These are phyloP conservation scores for Drosophila gaucha DNA, from an alignment of 2,888 invertebrate species.

Conservation along the genomic window DNA sequence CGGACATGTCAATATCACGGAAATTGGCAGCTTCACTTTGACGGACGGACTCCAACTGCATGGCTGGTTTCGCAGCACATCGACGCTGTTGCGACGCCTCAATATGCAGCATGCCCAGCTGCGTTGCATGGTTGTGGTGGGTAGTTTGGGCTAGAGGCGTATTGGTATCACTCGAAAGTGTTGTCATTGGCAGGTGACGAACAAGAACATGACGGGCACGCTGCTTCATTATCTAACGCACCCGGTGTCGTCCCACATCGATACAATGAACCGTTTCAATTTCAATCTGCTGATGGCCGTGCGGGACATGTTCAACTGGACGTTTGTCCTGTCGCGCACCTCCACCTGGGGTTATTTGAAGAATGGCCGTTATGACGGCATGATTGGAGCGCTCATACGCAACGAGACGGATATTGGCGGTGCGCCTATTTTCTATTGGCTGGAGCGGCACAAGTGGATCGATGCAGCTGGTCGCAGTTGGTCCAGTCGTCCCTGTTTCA, in stretches of 20 bases:
- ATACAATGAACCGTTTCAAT: slow-evolving; percentile 88
- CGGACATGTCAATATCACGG: slow-evolving; percentile 85
- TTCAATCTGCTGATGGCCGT: slow-evolving; percentile 87
- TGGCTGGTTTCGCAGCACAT: slow-evolving; percentile 75
- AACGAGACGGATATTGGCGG: slow-evolving; percentile 88
- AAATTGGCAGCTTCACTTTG: slow-evolving; percentile 86
- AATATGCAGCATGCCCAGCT: slow-evolving; percentile 87
- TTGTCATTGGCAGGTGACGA: slow-evolving; percentile 80
- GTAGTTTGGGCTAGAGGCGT: slow-evolving; percentile 19
- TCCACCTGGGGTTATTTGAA: slow-evolving; percentile 88
- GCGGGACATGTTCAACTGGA: slow-evolving; percentile 88
- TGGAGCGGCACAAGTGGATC: slow-evolving; percentile 87
- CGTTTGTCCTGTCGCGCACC: slow-evolving; percentile 83
- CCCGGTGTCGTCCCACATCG: slow-evolving; percentile 86
- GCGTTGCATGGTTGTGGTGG: slow-evolving; percentile 86
- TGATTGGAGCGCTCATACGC: slow-evolving; percentile 87
- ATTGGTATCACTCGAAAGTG: neutral
- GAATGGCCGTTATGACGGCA: slow-evolving; percentile 87
- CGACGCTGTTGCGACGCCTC: slow-evolving; percentile 83
- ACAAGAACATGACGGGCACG: slow-evolving; percentile 83
- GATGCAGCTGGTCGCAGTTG: slow-evolving; percentile 82
- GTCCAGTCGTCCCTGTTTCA: slow-evolving; percentile 87
- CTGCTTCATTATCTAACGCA: slow-evolving; percentile 86
- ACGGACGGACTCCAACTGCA: slow-evolving; percentile 72
- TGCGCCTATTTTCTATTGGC: slow-evolving; percentile 88